Percentiles rank a stretch among this genome's conserved stretches.
phyloP scores from a whole-genome alignment of 2,888 invertebrate species.

The Scaptomyza caliginosa region DNA sequence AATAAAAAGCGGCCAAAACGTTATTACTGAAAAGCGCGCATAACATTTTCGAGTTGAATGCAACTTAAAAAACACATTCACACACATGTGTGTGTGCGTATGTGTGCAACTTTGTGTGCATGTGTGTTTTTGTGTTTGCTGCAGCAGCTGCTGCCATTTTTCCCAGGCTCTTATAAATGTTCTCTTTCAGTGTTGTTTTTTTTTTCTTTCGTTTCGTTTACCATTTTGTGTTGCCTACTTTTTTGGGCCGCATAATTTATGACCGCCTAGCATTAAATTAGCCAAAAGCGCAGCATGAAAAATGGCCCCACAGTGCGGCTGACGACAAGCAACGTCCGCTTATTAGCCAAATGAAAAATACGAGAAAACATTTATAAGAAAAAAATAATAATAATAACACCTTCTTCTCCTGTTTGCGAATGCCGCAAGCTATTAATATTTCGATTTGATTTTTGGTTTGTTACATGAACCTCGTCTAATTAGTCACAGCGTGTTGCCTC shows the following conservation, averaged over 20 bases:
- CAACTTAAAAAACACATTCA: slow-evolving; percentile 45
- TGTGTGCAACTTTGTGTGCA: slow-evolving; percentile 12
- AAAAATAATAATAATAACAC: slow-evolving; percentile 5
- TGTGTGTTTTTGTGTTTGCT: slow-evolving; percentile 12
- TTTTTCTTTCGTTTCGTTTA: slow-evolving; percentile 36
- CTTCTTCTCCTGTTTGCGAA: background rate
- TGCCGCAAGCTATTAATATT: slow-evolving; percentile 58
- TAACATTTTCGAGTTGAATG: slow-evolving; percentile 73
- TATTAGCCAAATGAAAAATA: slow-evolving; percentile 58
- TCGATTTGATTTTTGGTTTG: slow-evolving; percentile 61
- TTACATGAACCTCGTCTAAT: slow-evolving; percentile 43
- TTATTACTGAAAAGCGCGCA: slow-evolving; percentile 66
- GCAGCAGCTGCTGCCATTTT: slow-evolving; percentile 78
- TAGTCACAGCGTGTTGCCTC: slow-evolving; percentile 43
- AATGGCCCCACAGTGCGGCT: slow-evolving; percentile 61
- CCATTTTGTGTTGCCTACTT: slow-evolving; percentile 63
- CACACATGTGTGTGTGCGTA: slow-evolving; percentile 13
- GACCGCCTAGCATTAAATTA: slow-evolving; percentile 75
- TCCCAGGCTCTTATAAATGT: slow-evolving; percentile 46
- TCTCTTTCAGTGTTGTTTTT: slow-evolving; percentile 18
- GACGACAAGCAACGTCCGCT: slow-evolving; percentile 73
- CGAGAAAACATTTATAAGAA: slow-evolving; percentile 1
- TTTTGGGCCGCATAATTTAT: slow-evolving; percentile 75
- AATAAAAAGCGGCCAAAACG: slow-evolving; percentile 36
- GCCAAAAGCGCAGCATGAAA: slow-evolving; percentile 79